A percentile compares a stretch with the other conserved stretches of the same genome.
Evolutionary conservation across 35 echinoderm and acorn worm genomes (phyloP).

Genomic region (Amphiura filiformis): DNA sequence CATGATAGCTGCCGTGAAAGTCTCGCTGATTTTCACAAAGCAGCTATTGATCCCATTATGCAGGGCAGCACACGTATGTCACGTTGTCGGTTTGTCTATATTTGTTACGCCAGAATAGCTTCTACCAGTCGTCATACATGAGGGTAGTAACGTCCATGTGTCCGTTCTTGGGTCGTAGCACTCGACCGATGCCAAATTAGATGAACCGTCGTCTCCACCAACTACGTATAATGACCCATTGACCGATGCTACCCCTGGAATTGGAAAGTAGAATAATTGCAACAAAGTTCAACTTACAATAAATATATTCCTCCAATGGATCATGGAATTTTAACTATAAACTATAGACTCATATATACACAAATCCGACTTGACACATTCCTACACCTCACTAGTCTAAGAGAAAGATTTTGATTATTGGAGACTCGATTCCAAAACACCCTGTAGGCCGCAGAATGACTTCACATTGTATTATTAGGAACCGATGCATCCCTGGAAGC

Average conservation of each 20-base stretch:
- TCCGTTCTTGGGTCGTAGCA: slow-evolving; percentile 88
- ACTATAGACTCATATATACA: no score
- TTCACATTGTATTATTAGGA: no score
- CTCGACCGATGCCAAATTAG: slow-evolving; percentile 91
- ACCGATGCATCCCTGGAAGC: no score
- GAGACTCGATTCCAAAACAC: no score
- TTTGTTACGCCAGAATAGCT: slow-evolving; percentile 93
- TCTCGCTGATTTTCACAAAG: background rate
- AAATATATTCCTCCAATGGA: no score
- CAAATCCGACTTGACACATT: no score
- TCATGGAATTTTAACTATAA: no score
- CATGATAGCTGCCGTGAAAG: background rate
- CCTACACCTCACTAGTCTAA: no score
- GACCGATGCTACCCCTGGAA: slow-evolving; percentile 90
- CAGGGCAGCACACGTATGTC: background rate
- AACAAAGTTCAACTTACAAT: no score
- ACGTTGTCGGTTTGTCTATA: slow-evolving; percentile 75
- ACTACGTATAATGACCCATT: slow-evolving; percentile 84
- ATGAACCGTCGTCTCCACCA: slow-evolving; percentile 94
- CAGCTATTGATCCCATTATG: background rate
- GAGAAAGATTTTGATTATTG: no score
- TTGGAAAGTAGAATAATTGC: no score
- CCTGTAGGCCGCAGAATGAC: no score
- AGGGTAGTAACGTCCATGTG: slow-evolving; percentile 58
- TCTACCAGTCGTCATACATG: slow-evolving; percentile 85